These are phyloP conservation scores for Procambarus clarkii DNA, from an alignment of 1,140 invertebrate genomes.

Conservation along the genomic window DNA sequence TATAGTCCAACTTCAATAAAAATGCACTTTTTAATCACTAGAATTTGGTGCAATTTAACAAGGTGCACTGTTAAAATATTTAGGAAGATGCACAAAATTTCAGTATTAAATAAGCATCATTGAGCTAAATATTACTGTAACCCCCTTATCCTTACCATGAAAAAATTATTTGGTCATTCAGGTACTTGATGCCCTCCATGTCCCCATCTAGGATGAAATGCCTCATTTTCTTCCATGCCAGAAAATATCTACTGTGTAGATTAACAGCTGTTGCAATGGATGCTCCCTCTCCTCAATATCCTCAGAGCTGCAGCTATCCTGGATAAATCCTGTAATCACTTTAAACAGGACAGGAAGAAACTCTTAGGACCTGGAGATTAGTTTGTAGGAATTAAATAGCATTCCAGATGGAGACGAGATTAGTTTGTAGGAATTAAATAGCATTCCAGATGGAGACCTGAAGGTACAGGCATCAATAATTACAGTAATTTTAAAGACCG, in stretches of 20 bases:
- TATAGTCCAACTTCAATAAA: background rate
- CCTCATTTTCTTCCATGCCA: background rate
- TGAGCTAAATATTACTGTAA: background rate
- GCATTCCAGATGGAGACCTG: background rate
- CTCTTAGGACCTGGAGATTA: background rate
- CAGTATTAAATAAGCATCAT: background rate
- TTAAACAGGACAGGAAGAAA: background rate
- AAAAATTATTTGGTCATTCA: background rate
- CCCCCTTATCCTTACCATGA: background rate
- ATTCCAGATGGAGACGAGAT: background rate
- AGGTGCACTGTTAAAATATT: background rate
- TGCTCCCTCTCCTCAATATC: background rate
- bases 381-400: background rate
- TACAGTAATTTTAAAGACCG: background rate
- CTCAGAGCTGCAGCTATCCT: background rate
- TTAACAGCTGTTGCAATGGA: background rate
- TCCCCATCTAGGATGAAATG: background rate
- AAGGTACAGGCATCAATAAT: background rate
- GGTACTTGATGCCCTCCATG: background rate
- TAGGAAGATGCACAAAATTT: background rate
- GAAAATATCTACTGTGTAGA: conserved; percentile 1
- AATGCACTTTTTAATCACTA: background rate
- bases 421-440: background rate
- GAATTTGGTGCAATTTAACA: background rate
- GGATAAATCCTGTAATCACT: background rate